Base-by-base conservation (phyloP, 2,888 invertebrate genomes). In the Phortica magna region DNA sequence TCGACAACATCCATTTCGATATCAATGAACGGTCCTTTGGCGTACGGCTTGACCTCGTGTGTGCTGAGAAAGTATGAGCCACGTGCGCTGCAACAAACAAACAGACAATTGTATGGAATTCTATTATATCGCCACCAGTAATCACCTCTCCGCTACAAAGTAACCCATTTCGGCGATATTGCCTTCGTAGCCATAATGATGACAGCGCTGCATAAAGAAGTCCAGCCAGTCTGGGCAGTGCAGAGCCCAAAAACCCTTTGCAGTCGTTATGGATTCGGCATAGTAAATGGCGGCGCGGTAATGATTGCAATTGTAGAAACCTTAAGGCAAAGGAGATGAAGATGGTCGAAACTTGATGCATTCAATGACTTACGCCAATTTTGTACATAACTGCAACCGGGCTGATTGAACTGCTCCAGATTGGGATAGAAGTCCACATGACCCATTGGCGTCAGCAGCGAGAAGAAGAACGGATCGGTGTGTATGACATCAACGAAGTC, bases 401-500 rank as follows among this genome's bases (percentile, higher is more conserved):
- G 94, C 82, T 95, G 95, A 0, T 88, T 84, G 12, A 93, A 82
- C 31, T 80, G 70, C 3, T 94, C 93, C 0, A 94, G 93, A 82
- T 94, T 94, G 0, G 94, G 93, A 85, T 93, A 95, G 84, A 94
- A 94, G 84, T 94, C 94, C 0, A 92, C 90, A 77, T 93, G 91
- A 0, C 94, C 94, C 82, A 92, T 86, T 0, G 92, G 80, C 74
- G 93, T 92, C n/a, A 94, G 84, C 84, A 94, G 93, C 0, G 94
- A 94, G 78, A 93, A 93, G 76, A 93, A 90, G 75, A 94, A 84
- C 0, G 93, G 93, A 86, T 95, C 94, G 0, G 95, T 95, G 82
- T 95, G 95, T 10, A 95, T 92, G 0, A 94, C 93, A 82, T 95
- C 95, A 0, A 95, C 94, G 80, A 94, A 94, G 0, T 92, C 90